Conservation (phyloP, 2,797 vertebrate species). For the Dermochelys coriacea region DNA sequence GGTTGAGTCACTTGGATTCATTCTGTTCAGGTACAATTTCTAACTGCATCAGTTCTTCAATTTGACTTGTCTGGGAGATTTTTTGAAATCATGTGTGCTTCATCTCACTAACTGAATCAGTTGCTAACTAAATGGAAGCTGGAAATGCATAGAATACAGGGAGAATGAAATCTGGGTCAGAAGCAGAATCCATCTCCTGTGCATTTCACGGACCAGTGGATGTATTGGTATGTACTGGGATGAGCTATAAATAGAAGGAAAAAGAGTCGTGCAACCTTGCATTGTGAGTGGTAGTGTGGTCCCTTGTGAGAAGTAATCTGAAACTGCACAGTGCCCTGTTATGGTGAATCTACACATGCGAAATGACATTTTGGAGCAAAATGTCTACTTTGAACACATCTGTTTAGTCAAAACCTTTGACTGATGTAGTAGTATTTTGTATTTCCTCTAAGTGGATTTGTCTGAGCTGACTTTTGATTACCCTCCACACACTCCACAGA, state of each 20-base stretch:
- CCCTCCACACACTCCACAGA: too few relatives aligned
- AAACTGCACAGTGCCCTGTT: not conserved
- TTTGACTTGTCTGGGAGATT: not conserved
- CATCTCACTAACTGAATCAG: not conserved
- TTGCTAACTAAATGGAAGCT: not conserved
- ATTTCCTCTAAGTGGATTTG: not conserved
- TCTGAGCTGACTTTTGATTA: not conserved
- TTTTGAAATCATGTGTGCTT: not conserved
- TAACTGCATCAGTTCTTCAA: not conserved
- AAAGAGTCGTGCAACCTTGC: not conserved
- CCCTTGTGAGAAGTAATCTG: not conserved
- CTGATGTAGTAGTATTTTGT: not conserved
- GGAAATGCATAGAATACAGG: not conserved
- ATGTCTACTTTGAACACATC: not conserved
- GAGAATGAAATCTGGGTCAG: not conserved
- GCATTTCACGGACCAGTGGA: not conserved
- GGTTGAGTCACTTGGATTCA: constrained; percentile 99
- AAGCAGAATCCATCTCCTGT: not conserved
- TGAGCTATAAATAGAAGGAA: not conserved
- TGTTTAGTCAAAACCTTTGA: not conserved
- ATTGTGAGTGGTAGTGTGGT: not conserved
- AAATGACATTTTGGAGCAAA: not conserved
- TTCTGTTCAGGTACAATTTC: constrained; percentile 94
- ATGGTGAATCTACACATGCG: not conserved
- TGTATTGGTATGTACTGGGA: not conserved